Percentiles rank a stretch among this genome's conserved stretches.
These are phyloP conservation scores for Odontothrips loti DNA, from an alignment of 2,888 invertebrate genomes.

Conservation along the genomic window DNA sequence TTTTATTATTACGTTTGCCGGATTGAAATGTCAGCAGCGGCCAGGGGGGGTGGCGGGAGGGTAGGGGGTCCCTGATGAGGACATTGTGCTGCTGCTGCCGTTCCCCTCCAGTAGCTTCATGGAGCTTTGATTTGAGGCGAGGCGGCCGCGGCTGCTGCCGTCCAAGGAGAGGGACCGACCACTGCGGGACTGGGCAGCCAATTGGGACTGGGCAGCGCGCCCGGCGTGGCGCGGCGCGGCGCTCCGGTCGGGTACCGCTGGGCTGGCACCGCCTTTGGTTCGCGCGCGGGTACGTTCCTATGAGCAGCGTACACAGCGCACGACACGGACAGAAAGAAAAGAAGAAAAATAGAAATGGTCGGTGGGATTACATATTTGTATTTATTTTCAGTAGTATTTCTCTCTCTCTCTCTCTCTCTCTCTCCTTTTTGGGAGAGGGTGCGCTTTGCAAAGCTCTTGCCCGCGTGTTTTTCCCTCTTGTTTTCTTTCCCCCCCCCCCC, in stretches of 20 bases:
- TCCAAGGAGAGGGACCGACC: not conserved
- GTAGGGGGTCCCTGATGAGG: not conserved
- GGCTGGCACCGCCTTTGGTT: too few relatives aligned
- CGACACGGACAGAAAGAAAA: too few relatives aligned
- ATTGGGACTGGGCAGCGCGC: not conserved
- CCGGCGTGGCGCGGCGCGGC: not conserved
- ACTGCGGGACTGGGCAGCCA: not conserved
- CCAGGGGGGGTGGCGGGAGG: not conserved
- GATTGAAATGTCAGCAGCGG: slow-evolving; percentile 10
- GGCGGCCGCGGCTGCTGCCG: not conserved
- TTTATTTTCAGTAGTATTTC: too few relatives aligned
- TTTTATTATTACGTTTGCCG: slow-evolving; percentile 10
- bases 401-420: too few relatives aligned
- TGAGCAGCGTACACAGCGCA: too few relatives aligned
- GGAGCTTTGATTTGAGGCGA: slow-evolving; percentile 1
- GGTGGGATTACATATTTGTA: too few relatives aligned
- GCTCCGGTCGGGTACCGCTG: not conserved
- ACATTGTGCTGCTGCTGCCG: not conserved
- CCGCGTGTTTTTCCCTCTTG: too few relatives aligned
- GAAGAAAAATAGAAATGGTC: too few relatives aligned
- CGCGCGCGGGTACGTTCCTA: too few relatives aligned
- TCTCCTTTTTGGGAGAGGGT: too few relatives aligned
- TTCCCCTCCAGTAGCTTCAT: slow-evolving; percentile 22
- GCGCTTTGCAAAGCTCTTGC: too few relatives aligned
- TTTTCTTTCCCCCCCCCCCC: too few relatives aligned